Evolutionary conservation across 2,113 vertebrate species (phyloP).

Genomic region (Macaca mulatta): DNA sequence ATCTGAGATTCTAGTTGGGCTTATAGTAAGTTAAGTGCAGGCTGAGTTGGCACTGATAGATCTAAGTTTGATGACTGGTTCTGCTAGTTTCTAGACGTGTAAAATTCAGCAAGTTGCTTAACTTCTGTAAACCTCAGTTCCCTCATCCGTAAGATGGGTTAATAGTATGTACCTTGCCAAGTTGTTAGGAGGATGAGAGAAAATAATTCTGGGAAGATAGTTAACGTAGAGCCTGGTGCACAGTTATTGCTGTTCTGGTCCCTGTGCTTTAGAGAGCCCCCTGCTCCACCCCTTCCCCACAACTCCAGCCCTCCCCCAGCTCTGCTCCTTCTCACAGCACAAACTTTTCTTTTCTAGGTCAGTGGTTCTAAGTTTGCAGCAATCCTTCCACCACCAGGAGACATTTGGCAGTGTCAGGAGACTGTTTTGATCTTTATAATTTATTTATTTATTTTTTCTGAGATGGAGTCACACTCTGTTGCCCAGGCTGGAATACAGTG

Average conservation of each 20-base stretch:
- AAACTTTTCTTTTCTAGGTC: background rate
- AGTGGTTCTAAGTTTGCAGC: background rate
- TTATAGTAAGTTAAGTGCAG: background rate
- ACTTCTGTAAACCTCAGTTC: background rate
- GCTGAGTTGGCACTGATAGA: background rate
- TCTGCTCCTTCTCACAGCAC: background rate
- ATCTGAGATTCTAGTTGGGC: background rate
- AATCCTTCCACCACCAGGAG: background rate
- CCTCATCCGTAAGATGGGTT: background rate
- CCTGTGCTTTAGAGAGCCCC: background rate
- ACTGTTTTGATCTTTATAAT: background rate
- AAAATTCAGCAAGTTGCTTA: background rate
- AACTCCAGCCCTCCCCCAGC: background rate
- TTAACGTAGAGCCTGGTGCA: background rate
- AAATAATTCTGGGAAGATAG: background rate
- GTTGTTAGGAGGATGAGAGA: background rate
- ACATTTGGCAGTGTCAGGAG: background rate
- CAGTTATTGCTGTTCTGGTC: background rate
- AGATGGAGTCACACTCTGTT: no score
- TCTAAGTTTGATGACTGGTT: background rate
- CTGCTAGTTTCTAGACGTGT: background rate
- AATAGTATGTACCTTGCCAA: background rate
- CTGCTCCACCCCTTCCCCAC: rapidly evolving
- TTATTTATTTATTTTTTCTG: no score
- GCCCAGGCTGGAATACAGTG: no score